These are phyloP conservation scores for Otolemur crassicaudatus DNA, from an alignment of 2,797 vertebrate species.

Conservation along the genomic window DNA sequence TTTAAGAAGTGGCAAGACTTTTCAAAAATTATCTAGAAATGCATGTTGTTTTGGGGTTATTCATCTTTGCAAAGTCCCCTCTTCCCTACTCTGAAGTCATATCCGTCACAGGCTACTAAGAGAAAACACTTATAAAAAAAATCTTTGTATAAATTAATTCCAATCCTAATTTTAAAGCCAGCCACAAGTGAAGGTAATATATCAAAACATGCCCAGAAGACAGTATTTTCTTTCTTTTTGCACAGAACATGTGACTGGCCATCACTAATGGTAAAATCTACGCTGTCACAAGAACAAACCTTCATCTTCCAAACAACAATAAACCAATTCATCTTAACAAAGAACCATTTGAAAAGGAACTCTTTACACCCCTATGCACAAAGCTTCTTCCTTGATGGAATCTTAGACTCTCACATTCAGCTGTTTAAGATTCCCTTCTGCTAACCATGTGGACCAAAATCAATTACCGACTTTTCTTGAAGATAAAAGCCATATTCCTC, in stretches of 20 bases:
- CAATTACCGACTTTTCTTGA: constrained; percentile 14
- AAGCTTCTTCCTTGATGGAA: not conserved
- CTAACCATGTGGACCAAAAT: not conserved
- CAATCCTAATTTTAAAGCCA: constrained; percentile 53
- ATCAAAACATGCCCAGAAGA: not conserved
- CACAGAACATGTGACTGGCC: not conserved
- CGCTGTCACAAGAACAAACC: not conserved
- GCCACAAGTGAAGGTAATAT: not conserved
- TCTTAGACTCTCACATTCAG: not conserved
- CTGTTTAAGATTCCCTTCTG: not conserved
- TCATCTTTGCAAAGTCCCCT: not conserved
- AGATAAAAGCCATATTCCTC: not conserved
- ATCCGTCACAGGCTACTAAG: not conserved
- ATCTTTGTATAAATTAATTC: not conserved
- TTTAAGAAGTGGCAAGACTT: constrained; percentile 5
- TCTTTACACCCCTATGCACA: not conserved
- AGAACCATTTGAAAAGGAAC: not conserved
- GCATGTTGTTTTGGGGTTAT: not conserved
- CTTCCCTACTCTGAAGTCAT: not conserved
- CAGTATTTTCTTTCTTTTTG: constrained; percentile 23
- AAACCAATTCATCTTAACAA: not conserved
- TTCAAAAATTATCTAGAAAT: not conserved
- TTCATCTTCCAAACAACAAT: not conserved
- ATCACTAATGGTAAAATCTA: constrained; percentile 30
- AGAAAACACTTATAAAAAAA: not conserved